Base-by-base conservation (phyloP, 2,113 vertebrate species). In the Crotalus viridis region DNA sequence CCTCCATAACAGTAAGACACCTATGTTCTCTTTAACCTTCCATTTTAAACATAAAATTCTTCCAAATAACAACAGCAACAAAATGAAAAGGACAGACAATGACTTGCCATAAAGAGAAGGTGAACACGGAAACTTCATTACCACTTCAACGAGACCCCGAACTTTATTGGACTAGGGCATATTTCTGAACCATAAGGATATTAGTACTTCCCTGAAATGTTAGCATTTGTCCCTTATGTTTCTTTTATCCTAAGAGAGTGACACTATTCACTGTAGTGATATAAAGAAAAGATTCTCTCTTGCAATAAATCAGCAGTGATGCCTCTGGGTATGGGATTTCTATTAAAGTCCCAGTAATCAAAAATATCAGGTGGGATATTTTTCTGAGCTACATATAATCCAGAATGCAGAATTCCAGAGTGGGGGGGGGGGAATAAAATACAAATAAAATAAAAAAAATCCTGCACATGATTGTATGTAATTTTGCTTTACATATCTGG, bases 101-200 rank as follows among this genome's bases (percentile, higher is more conserved):
- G 95, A 95, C 92, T 97, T 94, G 85, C 94, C 95, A 94, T 93
- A 95, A 95, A 94, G 96, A 96, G 91, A 92, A 93, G 94, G 93
- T 8, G 61, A 97, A 97, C 96, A 95, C 96, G 96, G 96, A 97
- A 97, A 98, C 96, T 96, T 96, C 94, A 96, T 94, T 94, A 93
- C 57, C 93, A 94, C 93, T 96, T 46, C 95, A 96, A 94, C 94
- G 89, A 92, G 89, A 24, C 33, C 52, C 91, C 95, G 24, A 87
- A 92, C 96, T 97, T 97, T 97, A 96, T 94, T 93, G 95, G 95
- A 93, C 94, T 93, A 94, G 94, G 94, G 94, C 93, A 95, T 92
- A 96, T 97, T 95, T 95, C 94, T 94, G 94, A 96, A 96, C 95
- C 96, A 96, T 94, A 74, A 94, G 94, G 96, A 96, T 96, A 94